Percentiles rank a stretch among this genome's conserved stretches.
phyloP scores from a whole-genome alignment of 2,797 vertebrate species.

The Anniella stebbinsi region DNA sequence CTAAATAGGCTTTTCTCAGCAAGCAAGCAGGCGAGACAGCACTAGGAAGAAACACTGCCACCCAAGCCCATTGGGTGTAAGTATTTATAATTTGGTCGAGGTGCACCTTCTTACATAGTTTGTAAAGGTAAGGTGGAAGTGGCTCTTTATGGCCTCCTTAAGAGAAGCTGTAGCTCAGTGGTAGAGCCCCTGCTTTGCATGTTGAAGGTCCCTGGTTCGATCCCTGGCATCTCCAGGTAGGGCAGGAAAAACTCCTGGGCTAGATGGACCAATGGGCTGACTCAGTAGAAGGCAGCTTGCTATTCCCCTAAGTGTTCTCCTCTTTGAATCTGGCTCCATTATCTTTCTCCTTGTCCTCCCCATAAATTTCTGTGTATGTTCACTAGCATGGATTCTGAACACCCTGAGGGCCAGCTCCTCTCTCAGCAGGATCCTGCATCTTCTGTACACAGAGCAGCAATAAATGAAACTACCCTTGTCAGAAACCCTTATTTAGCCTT shows the following conservation, averaged over 20 bases:
- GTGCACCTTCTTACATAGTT: not conserved
- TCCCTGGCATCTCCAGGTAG: too few species aligned
- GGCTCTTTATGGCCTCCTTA: too few species aligned
- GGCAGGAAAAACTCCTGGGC: too few species aligned
- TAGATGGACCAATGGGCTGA: too few species aligned
- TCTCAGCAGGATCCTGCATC: not conserved
- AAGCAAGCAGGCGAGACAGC: not conserved
- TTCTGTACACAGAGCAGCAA: not conserved
- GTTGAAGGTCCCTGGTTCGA: too few species aligned
- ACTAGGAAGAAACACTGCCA: not conserved
- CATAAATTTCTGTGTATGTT: not conserved
- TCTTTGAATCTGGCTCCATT: not conserved
- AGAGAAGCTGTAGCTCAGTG: too few species aligned
- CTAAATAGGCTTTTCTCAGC: not conserved
- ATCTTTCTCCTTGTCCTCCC: not conserved
- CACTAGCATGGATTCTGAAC: not conserved
- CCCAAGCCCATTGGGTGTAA: not conserved
- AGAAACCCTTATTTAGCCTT: not conserved
- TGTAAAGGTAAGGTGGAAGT: not conserved
- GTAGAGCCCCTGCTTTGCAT: too few species aligned
- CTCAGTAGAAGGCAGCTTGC: too few species aligned
- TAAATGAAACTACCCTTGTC: conserved; percentile 9
- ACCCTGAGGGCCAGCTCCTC: not conserved
- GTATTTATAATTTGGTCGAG: not conserved
- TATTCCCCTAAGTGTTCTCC: not conserved